Conservation (phyloP, 2,113 vertebrate species). For the Chlamydotis undulata region DNA sequence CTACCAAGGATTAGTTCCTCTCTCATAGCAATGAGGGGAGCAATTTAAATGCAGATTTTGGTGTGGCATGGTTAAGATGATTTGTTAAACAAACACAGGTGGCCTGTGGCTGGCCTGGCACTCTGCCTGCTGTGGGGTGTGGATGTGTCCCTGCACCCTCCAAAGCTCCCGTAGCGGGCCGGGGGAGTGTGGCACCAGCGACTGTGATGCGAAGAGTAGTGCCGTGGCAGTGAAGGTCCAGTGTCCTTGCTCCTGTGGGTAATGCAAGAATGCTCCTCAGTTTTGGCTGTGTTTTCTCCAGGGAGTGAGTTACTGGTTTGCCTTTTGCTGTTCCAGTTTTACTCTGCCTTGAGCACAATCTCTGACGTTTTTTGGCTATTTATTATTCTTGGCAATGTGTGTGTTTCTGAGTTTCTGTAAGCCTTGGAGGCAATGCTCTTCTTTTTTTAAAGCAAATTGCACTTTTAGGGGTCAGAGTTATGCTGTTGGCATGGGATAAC, state of each 20-base stretch:
- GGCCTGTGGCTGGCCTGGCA: neutral
- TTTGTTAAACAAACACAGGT: neutral
- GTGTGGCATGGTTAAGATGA: neutral
- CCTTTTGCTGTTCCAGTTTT: neutral
- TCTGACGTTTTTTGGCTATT: neutral
- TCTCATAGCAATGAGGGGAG: neutral
- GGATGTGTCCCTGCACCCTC: neutral
- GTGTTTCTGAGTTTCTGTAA: neutral
- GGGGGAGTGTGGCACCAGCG: neutral
- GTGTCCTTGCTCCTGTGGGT: neutral
- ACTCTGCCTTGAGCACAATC: neutral
- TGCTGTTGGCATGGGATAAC: neutral
- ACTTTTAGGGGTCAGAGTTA: neutral
- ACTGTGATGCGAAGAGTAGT: neutral
- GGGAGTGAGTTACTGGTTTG: neutral
- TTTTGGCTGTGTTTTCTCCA: neutral
- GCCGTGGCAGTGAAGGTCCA: neutral
- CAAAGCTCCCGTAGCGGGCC: accelerated
- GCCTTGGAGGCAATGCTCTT: neutral
- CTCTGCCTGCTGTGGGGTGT: neutral
- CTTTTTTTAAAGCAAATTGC: neutral
- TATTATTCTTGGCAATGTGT: neutral
- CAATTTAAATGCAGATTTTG: neutral
- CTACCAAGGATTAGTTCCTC: neutral
- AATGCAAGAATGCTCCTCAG: neutral